Evolutionary conservation across 2,797 vertebrate species (phyloP).

Genomic region (Pseudochaenichthys georgianus): DNA sequence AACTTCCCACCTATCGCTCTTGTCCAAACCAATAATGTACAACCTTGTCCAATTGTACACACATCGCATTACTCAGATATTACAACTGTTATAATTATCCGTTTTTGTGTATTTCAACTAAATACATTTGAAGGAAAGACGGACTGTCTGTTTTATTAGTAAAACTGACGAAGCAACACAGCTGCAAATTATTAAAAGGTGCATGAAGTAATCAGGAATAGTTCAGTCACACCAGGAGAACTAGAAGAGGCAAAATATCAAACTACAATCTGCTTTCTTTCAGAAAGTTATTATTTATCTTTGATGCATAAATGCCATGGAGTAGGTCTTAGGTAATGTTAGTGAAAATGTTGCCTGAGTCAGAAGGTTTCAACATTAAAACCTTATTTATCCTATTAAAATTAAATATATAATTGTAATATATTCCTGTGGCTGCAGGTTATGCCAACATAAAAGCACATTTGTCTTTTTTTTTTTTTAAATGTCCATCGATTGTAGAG

Average conservation of each 20-base stretch:
- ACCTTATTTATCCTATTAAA: neutral
- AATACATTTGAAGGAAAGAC: neutral
- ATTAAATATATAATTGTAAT: neutral
- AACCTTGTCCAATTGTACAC: neutral
- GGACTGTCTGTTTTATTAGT: neutral
- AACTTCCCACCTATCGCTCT: neutral
- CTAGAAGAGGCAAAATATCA: neutral
- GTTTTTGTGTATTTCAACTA: constrained; percentile 3
- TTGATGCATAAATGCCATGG: neutral
- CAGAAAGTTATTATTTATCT: neutral
- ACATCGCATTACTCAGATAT: neutral
- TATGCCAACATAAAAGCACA: neutral
- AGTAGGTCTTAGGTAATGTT: neutral
- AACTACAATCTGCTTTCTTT: neutral
- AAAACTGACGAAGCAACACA: neutral
- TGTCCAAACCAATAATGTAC: no score
- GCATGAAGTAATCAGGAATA: constrained; percentile 2
- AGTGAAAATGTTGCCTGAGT: neutral
- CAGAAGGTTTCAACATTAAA: neutral
- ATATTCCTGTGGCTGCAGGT: neutral
- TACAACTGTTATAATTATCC: neutral
- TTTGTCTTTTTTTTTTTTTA: neutral
- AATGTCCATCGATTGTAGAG: neutral
- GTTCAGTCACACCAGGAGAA: constrained; percentile 4
- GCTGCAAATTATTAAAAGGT: constrained; percentile 8